Evolutionary conservation across 2,888 invertebrate species (phyloP).

Genomic region (Herminia tarsipennalis): DNA sequence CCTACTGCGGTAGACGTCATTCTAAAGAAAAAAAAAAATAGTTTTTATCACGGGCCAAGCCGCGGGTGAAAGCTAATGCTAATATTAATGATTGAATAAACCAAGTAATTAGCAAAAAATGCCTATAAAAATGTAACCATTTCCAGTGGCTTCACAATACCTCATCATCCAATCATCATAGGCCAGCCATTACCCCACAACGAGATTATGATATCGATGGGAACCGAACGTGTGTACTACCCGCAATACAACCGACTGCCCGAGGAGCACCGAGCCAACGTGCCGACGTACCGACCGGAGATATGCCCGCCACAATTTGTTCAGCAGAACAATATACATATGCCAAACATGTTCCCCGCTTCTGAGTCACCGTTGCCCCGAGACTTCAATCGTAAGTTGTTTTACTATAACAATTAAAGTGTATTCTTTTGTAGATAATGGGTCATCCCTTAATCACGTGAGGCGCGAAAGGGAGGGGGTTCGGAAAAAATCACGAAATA

Average conservation of each 20-base stretch:
- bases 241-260: constrained; percentile 19
- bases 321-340: constrained; percentile 14
- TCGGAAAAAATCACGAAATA: too few species aligned
- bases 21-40: too few species aligned
- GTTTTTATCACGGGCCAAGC: too few species aligned
- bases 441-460: too few species aligned
- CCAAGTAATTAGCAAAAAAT: too few species aligned
- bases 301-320: constrained; percentile 12
- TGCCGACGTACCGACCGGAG: constrained; percentile 17
- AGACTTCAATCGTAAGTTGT: constrained; percentile 31
- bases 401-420: not conserved
- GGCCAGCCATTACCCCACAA: constrained; percentile 13
- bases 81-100: too few species aligned
- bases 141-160: constrained; percentile 20
- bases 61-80: too few species aligned
- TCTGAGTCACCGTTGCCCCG: constrained; percentile 11
- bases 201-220: constrained; percentile 22
- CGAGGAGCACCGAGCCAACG: constrained; percentile 17
- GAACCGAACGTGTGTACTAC: constrained; percentile 17
- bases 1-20: too few species aligned
- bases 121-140: too few species aligned
- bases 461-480: too few species aligned
- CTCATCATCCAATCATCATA: constrained; percentile 24
- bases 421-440: not conserved
- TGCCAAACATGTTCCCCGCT: constrained; percentile 8